A percentile compares a stretch with the other conserved stretches of the same genome.
phyloP scores from a whole-genome alignment of 1,140 invertebrate genomes.

The Bicyclus anynana region DNA sequence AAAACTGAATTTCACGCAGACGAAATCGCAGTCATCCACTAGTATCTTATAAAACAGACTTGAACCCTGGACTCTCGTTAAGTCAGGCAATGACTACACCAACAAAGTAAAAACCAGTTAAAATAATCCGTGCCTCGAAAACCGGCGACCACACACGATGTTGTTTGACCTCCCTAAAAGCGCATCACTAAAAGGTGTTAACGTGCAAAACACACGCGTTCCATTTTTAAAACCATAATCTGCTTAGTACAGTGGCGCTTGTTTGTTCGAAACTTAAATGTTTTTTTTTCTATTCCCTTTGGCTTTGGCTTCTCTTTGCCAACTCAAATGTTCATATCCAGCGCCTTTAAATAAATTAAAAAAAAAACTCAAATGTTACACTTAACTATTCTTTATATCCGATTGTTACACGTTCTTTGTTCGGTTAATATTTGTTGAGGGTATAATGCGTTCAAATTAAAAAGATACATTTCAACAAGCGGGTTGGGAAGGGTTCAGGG shows the following conservation, averaged over 20 bases:
- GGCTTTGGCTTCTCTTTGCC: no score
- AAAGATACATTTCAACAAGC: slow-evolving; percentile 29
- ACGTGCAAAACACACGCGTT: slow-evolving; percentile 59
- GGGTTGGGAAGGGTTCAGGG: slow-evolving; percentile 19
- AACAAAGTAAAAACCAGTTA: slow-evolving; percentile 33
- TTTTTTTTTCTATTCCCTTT: no score
- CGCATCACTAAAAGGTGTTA: slow-evolving; percentile 72
- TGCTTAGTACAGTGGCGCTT: slow-evolving; percentile 51
- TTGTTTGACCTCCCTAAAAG: slow-evolving; percentile 52
- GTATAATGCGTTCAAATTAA: slow-evolving; percentile 55
- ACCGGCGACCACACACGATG: slow-evolving; percentile 60
- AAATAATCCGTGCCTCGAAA: slow-evolving; percentile 23
- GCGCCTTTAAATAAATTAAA: no score
- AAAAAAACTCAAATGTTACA: slow-evolving; percentile 38
- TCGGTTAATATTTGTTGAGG: slow-evolving; percentile 60
- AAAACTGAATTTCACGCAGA: no score
- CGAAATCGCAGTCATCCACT: no score
- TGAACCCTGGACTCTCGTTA: no score
- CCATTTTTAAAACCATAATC: slow-evolving; percentile 71
- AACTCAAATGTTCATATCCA: no score
- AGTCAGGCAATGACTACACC: no score
- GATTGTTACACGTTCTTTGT: slow-evolving; percentile 61
- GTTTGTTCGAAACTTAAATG: slow-evolving; percentile 40
- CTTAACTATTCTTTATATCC: slow-evolving; percentile 49
- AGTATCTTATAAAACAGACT: no score